Evolutionary conservation across 2,797 vertebrate genomes (phyloP), one percentile per base, ranked within the genome.

Genomic region (Furcifer pardalis): DNA sequence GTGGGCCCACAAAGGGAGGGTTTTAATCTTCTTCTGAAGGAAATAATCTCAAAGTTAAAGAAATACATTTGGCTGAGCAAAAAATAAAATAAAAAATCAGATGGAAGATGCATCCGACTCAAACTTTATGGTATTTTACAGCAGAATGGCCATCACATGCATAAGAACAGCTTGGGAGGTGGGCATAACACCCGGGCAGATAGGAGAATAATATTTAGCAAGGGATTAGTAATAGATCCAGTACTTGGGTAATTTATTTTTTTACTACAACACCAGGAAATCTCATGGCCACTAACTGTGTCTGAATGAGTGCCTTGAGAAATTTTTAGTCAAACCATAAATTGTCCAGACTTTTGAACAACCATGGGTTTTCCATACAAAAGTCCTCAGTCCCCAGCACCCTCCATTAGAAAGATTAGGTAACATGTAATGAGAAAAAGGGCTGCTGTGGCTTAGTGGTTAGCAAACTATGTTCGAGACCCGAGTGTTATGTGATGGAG

Each of bases 21-120:
- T 49, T 92, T 91, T 25, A 27, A 82, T 88, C 86, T 81, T 63
- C 81, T 79, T 30, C 65, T 89, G 52, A 21, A 68, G 23, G 7
- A 46, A 81, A 71, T 30, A 1, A 25, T 60, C 65, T 63, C 30
- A 32, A 35, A 9, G 49, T 60, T 52, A 69, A 71, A 68, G 13
- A 49, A 76, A 49, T n/a, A 35, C 17, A 21, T 49, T 79, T 27
- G 62, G 27, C 12, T 0, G 40, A 35, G 69, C 27, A n/a, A n/a
- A n/a, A n/a, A n/a, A n/a, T n/a, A 4, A 60, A 27, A 15, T 44
- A 35, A 35, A 66, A 66, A 35, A 15, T n/a, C 37, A 46, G 40
- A 62, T 4, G 23, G 52, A 35, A 9, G 9, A 1, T 37, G 27
- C 46, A 60, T 52, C 30, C 27, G 13, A n/a, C 9, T 63, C 37